Percentiles rank a stretch among this genome's conserved stretches.
Evolutionary conservation across 2,888 invertebrate genomes (phyloP).

Genomic region (Parnassius glacialis): DNA sequence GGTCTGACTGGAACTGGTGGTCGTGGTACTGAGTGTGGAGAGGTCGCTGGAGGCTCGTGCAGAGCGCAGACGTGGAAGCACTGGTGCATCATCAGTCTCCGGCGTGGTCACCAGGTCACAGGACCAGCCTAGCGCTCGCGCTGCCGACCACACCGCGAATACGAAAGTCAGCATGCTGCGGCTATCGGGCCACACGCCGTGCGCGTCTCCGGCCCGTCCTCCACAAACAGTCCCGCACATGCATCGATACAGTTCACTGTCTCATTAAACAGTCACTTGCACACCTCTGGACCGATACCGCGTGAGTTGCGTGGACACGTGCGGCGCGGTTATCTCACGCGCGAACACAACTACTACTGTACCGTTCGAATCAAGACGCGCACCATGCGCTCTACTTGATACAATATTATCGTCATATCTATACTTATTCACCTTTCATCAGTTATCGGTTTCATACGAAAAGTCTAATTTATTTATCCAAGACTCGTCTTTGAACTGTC

Average conservation of each 20-base stretch:
- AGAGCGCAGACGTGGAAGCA: constrained; percentile 71
- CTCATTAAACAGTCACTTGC: constrained; percentile 23
- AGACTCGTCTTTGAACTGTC: constrained; percentile 31
- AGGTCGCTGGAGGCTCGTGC: constrained; percentile 76
- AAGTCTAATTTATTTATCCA: constrained; percentile 33
- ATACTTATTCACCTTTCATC: constrained; percentile 34
- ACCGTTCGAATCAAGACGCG: constrained; percentile 54
- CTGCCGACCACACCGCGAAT: constrained; percentile 83
- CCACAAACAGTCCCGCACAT: constrained; percentile 53
- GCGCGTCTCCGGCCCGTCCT: constrained; percentile 55
- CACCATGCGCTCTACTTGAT: constrained; percentile 50
- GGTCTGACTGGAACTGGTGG: constrained; percentile 74
- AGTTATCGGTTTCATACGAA: constrained; percentile 40
- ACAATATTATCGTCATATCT: constrained; percentile 67
- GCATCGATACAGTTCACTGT: constrained; percentile 58
- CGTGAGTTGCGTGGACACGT: constrained; percentile 39
- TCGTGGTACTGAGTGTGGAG: constrained; percentile 73
- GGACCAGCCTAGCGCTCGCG: constrained; percentile 80
- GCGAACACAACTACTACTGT: constrained; percentile 59
- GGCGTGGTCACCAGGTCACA: constrained; percentile 57
- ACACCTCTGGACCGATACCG: constrained; percentile 16
- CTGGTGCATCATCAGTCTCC: constrained; percentile 65
- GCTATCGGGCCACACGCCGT: constrained; percentile 59
- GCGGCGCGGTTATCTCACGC: constrained; percentile 61
- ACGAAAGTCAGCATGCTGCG: constrained; percentile 81